phyloP scores from a whole-genome alignment of 2,888 invertebrate species.

The Drosophila prostipennis region DNA sequence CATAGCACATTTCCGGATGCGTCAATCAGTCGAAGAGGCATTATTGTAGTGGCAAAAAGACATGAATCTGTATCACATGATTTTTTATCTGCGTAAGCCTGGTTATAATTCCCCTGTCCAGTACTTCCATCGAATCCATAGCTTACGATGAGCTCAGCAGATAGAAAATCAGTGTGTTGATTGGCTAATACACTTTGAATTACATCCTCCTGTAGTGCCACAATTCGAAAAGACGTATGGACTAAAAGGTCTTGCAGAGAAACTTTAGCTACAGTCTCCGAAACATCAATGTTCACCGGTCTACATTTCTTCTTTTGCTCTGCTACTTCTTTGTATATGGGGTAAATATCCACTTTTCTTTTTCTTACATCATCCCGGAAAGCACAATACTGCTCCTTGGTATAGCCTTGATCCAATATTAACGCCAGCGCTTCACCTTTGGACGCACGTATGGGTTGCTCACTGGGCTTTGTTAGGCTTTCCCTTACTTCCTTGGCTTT shows the following conservation, averaged over 20 bases:
- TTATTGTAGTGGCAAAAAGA: not conserved
- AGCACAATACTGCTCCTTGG: not conserved
- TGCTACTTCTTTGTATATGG: not conserved
- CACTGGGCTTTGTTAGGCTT: not conserved
- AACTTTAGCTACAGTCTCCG: not conserved
- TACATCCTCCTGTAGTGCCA: no score
- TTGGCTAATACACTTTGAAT: no score
- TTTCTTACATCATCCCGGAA: not conserved
- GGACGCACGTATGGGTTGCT: not conserved
- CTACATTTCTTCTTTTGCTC: not conserved
- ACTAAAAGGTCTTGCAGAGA: not conserved
- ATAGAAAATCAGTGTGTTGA: no score
- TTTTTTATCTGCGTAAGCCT: not conserved
- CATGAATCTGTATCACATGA: not conserved
- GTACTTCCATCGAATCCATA: not conserved
- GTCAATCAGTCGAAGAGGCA: not conserved
- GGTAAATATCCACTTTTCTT: not conserved
- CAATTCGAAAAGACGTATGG: no score
- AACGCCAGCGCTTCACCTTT: no score
- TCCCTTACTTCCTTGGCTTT: not conserved
- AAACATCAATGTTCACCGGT: not conserved
- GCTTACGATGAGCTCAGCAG: not conserved
- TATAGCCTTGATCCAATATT: not conserved
- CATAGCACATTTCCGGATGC: not conserved
- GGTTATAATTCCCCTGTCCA: not conserved